Conservation (phyloP, 2,888 invertebrate species). For the Tortricodes alternella region DNA sequence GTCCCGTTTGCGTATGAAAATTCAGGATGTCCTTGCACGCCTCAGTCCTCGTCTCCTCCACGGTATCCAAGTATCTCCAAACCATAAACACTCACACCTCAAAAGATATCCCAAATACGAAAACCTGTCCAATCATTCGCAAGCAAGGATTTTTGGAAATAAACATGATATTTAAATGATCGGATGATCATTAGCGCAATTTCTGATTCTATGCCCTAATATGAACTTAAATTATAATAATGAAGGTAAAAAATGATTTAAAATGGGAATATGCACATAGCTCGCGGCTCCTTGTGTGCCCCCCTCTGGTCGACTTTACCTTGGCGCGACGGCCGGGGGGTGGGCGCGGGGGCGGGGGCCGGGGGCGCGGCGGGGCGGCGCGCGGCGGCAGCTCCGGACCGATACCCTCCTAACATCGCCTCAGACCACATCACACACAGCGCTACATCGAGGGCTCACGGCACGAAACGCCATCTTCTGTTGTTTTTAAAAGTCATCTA, state of each 20-base stretch:
- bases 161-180: constrained; percentile 23
- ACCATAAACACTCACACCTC: constrained; percentile 61
- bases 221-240: constrained; percentile 52
- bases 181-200: background rate
- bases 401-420: constrained; percentile 72
- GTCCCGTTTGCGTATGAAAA: background rate
- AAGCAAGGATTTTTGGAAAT: constrained; percentile 32
- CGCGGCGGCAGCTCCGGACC: constrained; percentile 43
- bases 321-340: constrained; percentile 49
- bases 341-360: constrained; percentile 41
- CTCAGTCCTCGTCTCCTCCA: background rate
- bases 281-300: constrained; percentile 70
- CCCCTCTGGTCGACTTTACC: constrained; percentile 73
- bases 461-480: constrained; percentile 79
- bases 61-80: constrained; percentile 4
- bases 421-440: constrained; percentile 79
- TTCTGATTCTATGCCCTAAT: constrained; percentile 20
- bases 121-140: constrained; percentile 48
- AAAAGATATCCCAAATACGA: constrained; percentile 57
- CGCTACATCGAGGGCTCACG: constrained; percentile 77
- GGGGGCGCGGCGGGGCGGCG: constrained; percentile 45
- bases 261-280: constrained; percentile 73
- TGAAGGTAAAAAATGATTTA: constrained; percentile 49
- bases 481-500: constrained; percentile 80
- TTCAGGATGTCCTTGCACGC: background rate